Percentiles rank a stretch among this genome's conserved stretches.
phyloP scores from a whole-genome alignment of 1,140 invertebrate genomes.

The Belonocnema kinseyi region DNA sequence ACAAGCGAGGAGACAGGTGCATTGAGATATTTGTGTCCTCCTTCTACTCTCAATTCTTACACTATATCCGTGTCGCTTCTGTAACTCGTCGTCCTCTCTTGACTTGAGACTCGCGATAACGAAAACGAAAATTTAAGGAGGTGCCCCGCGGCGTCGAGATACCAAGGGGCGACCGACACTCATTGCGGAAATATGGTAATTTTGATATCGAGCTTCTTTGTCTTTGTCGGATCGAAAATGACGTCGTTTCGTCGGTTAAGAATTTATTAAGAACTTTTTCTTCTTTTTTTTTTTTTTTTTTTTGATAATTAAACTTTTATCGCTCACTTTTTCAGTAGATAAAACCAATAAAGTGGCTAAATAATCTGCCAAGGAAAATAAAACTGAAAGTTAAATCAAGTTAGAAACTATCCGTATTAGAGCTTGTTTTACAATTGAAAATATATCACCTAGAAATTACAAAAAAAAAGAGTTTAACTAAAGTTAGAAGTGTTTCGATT shows the following conservation, averaged over 20 bases:
- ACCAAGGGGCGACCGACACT: constrained; percentile 33
- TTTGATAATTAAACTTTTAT: background rate
- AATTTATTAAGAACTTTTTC: constrained; percentile 6
- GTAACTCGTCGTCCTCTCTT: constrained; percentile 16
- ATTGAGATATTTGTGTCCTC: constrained; percentile 27
- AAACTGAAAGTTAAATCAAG: too few relatives aligned
- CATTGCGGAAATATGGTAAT: constrained; percentile 32
- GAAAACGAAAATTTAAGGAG: constrained; percentile 47
- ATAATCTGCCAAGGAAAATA: background rate
- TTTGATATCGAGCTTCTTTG: constrained; percentile 31
- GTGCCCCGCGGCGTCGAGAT: constrained; percentile 39
- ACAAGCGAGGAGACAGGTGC: constrained; percentile 49
- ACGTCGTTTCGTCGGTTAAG: constrained; percentile 2
- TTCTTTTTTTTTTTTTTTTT: constrained; percentile 4
- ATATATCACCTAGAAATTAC: too few relatives aligned
- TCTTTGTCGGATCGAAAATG: constrained; percentile 29
- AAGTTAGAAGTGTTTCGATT: too few relatives aligned
- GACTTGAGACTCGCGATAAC: constrained; percentile 40
- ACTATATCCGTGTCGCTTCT: constrained; percentile 14
- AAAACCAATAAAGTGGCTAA: background rate
- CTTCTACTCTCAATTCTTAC: constrained; percentile 16
- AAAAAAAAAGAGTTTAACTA: too few relatives aligned
- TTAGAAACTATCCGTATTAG: too few relatives aligned
- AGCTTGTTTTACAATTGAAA: too few relatives aligned
- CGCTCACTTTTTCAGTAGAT: background rate